Evolutionary conservation across 2,113 vertebrate species (phyloP), one percentile per base, ranked within the genome.

Genomic region (Dissostichus mawsoni): DNA sequence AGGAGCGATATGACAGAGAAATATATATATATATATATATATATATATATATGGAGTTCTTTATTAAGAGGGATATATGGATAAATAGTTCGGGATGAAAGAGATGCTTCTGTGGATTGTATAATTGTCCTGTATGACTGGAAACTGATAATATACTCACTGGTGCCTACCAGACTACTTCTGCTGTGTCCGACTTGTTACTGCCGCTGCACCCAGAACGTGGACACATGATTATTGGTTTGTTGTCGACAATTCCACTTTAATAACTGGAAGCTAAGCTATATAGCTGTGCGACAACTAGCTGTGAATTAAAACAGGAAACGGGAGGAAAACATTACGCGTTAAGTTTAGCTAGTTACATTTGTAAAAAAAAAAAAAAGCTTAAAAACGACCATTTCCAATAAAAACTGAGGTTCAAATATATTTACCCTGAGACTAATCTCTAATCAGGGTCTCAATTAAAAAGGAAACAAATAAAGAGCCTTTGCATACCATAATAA

Each of bases 71-170:
- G 78, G 69, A 57, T 81, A 57, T 84, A 72, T 85, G 78, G 75
- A 89, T 84, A 63, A 72, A 69, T 74, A 82, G 78, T 87, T 82
- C 41, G 82, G 90, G 71, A 57, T 90, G 87, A 81, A 72, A 89
- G 78, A 67, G 78, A 80, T 76, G 85, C 76, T 90, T 87, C 79
- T 87, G 90, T 92, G 89, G 85, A 88, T 88, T 89, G 89, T 94
- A 78, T 89, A 89, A 87, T 80, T 90, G 85, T 90, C 85, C 52
- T 89, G 87, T 92, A 87, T 89, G 90, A 92, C 82, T 92, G 92
- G 85, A 92, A 93, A 90, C 71, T 85, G 81, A 88, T 89, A 93
- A 92, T 91, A 92, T 87, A 92, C 88, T 91, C 84, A 91, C 87
- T 92, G 92, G 87, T 91, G 86, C 87, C 84, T 89, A 87, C 90